Base-by-base conservation (phyloP, 2,797 vertebrate species). In the Scomberomorus guttatus region DNA sequence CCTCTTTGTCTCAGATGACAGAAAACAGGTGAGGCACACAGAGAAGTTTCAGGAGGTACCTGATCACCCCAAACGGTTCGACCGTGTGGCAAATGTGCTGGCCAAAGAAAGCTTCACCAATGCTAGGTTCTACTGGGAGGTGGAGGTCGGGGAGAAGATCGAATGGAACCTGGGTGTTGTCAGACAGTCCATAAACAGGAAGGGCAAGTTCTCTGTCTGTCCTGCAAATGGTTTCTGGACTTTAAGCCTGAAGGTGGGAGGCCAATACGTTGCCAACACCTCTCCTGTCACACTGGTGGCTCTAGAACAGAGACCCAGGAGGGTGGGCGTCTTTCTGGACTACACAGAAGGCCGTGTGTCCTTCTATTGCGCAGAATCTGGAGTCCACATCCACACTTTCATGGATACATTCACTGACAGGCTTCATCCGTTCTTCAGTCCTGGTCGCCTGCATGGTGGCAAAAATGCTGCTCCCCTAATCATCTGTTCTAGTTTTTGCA, bases 51-150 rank as follows among this genome's bases (percentile, higher is more conserved):
- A 94, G 79, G 93, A 93, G 2, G 87, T 97, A 2, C 94, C 94
- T 0, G 93, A 97, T 75, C 86, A 94, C 76, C 94, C 95, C 0
- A 95, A 96, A 79, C 90, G 96, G 14, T 98, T 97, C 3, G 90
- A 97, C 84, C 93, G 94, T 0, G 90, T 93, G 70, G 90, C 91
- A 0, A 97, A 96, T 7, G 93, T 97, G 12, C 83, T 97, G 83
- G 95, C 93, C 66, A 93, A 85, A 17, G 94, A 96, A 44, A 87
- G 90, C 71, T 95, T 97, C 70, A 52, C 71, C 72, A 73, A 86
- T 0, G 96, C 96, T 25, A 93, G 92, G 54, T 93, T 91, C 77
- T 96, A 93, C 93, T 98, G 96, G 96, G 96, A 96, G 72, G 95
- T 96, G 84, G 93, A 95, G 63, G 95, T 96, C 5, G 94, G 93